A percentile compares a stretch with the other conserved stretches of the same genome.
phyloP scores from a whole-genome alignment of 2,113 vertebrate species.

The Rostratula benghalensis region DNA sequence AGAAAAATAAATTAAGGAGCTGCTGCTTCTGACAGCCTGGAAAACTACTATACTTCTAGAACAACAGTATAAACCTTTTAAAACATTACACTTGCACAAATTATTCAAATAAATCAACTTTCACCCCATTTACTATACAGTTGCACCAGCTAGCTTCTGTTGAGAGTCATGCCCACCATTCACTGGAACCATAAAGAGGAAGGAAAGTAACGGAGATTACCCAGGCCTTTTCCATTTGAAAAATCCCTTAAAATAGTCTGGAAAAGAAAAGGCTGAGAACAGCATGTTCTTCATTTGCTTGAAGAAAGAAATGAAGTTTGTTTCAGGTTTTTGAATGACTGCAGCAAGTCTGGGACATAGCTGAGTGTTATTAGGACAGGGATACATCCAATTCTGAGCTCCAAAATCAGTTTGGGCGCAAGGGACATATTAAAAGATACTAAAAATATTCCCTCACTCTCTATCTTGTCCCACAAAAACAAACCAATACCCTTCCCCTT shows the following conservation, averaged over 20 bases:
- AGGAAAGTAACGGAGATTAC: conserved; percentile 17
- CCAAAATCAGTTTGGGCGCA: background rate
- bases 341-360: background rate
- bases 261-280: conserved; percentile 39
- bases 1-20: background rate
- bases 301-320: too few species aligned
- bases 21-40: background rate
- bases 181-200: conserved; percentile 25
- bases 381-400: background rate
- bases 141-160: conserved; percentile 15
- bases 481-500: background rate
- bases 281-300: background rate
- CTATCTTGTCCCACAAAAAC: background rate
- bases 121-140: conserved; percentile 5
- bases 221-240: conserved; percentile 47
- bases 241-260: conserved; percentile 39
- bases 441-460: background rate
- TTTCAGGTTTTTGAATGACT: background rate
- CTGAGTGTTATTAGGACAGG: background rate
- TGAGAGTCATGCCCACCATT: background rate
- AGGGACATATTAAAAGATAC: background rate
- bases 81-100: background rate
- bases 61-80: conserved; percentile 18
- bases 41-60: conserved; percentile 6
- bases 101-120: conserved; percentile 40